phyloP scores from a whole-genome alignment of 2,888 invertebrate genomes.

The Epinotia ramella region DNA sequence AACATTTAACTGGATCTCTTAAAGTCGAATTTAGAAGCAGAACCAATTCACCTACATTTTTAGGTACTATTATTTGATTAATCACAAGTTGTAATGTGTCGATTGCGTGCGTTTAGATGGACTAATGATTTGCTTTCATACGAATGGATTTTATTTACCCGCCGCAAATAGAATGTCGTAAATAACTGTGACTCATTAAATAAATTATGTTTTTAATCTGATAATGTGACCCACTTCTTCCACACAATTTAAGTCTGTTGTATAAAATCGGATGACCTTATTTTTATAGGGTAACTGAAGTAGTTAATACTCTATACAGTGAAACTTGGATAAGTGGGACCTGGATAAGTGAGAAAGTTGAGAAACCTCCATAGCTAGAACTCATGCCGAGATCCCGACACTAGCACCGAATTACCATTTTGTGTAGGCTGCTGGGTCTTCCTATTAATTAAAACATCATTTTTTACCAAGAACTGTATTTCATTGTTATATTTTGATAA shows the following conservation, averaged over 20 bases:
- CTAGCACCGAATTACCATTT: too few species aligned
- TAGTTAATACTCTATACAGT: too few species aligned
- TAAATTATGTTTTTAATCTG: slow-evolving; percentile 15
- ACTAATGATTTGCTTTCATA: slow-evolving; percentile 42
- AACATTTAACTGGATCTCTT: slow-evolving; percentile 47
- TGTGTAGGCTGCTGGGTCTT: too few species aligned
- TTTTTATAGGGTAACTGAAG: too few species aligned
- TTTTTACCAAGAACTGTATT: too few species aligned
- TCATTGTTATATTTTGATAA: too few species aligned
- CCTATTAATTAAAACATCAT: too few species aligned
- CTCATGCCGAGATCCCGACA: too few species aligned
- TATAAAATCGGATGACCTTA: too few species aligned
- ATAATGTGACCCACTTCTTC: not conserved
- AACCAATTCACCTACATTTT: not conserved
- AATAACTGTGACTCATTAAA: slow-evolving; percentile 20
- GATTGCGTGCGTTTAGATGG: slow-evolving; percentile 62
- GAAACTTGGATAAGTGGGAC: too few species aligned
- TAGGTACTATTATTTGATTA: slow-evolving; percentile 64
- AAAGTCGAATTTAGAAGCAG: slow-evolving; percentile 47
- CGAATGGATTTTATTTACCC: slow-evolving; percentile 40
- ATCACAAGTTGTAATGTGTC: slow-evolving; percentile 68
- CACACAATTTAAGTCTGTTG: not conserved
- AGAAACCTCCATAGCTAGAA: too few species aligned
- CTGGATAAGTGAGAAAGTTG: too few species aligned
- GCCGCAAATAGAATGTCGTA: slow-evolving; percentile 17